Conservation (phyloP, 2,113 vertebrate genomes). For the Mormyrus lacerda region DNA sequence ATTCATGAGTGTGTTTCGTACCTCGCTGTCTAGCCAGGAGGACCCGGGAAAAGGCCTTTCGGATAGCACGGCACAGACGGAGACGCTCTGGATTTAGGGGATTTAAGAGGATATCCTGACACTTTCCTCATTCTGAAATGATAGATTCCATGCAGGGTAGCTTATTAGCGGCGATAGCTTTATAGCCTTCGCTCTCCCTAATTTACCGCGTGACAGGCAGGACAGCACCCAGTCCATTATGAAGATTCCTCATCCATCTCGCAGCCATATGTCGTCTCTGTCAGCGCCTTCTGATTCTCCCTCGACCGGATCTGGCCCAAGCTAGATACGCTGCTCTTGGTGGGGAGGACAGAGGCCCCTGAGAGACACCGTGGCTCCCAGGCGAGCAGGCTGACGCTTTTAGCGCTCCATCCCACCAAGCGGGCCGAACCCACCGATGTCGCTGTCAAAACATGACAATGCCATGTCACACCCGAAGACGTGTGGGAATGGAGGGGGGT, state of each 20-base stretch:
- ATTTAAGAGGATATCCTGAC: not conserved
- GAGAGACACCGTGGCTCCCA: not conserved
- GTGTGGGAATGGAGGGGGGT: slow-evolving; percentile 39
- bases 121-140: not conserved
- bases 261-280: not conserved
- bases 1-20: not conserved
- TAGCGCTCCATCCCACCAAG: not conserved
- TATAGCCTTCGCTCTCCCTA: not conserved
- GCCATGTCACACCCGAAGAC: slow-evolving; percentile 22
- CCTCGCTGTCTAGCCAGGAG: not conserved
- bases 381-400: not conserved
- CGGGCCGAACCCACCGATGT: not conserved
- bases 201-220: not conserved
- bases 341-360: not conserved
- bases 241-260: not conserved
- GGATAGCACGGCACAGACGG: not conserved
- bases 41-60: not conserved
- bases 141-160: not conserved
- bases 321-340: not conserved
- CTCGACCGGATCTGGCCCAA: not conserved
- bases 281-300: not conserved
- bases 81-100: not conserved
- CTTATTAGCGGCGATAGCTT: not conserved
- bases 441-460: slow-evolving; percentile 32
- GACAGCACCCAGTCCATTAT: not conserved